Evolutionary conservation across 2,888 invertebrate genomes (phyloP).

Genomic region (Biston betularia): DNA sequence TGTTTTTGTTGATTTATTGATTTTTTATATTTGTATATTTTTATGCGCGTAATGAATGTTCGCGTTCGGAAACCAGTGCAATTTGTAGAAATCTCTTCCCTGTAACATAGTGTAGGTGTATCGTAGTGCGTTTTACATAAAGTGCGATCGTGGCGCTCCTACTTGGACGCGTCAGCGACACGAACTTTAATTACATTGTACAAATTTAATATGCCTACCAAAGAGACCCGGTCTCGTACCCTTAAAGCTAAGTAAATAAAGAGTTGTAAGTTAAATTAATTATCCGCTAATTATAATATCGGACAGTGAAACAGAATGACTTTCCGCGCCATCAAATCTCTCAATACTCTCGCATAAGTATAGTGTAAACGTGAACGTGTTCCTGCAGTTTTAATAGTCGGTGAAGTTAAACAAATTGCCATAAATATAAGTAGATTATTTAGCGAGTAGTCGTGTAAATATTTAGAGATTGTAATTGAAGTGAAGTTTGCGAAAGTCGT

Average conservation of each 20-base stretch:
- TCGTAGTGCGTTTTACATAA: conserved; percentile 77
- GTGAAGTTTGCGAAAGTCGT: conserved; percentile 76
- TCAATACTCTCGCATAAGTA: conserved; percentile 85
- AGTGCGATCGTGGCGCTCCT: conserved; percentile 69
- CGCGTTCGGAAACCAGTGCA: conserved; percentile 86
- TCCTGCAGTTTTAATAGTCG: conserved; percentile 86
- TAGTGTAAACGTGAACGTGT: conserved; percentile 86
- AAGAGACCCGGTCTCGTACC: conserved; percentile 87
- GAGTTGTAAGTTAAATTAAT: conserved; percentile 82
- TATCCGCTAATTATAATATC: conserved; percentile 71
- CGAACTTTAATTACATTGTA: conserved; percentile 83
- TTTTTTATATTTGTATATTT: conserved; percentile 74
- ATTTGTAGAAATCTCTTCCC: conserved; percentile 86
- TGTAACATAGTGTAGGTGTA: conserved; percentile 84
- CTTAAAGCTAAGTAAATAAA: conserved; percentile 83
- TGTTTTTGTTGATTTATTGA: conserved; percentile 83
- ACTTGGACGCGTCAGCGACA: conserved; percentile 69
- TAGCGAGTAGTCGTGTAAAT: conserved; percentile 83
- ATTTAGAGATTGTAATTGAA: conserved; percentile 78
- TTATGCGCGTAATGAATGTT: conserved; percentile 82
- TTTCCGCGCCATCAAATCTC: conserved; percentile 82
- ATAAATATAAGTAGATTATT: conserved; percentile 86
- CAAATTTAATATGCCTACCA: conserved; percentile 86
- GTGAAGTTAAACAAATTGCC: conserved; percentile 86
- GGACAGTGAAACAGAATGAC: conserved; percentile 76